Evolutionary conservation across 1,140 invertebrate genomes (phyloP).

Genomic region (Ips typographus): DNA sequence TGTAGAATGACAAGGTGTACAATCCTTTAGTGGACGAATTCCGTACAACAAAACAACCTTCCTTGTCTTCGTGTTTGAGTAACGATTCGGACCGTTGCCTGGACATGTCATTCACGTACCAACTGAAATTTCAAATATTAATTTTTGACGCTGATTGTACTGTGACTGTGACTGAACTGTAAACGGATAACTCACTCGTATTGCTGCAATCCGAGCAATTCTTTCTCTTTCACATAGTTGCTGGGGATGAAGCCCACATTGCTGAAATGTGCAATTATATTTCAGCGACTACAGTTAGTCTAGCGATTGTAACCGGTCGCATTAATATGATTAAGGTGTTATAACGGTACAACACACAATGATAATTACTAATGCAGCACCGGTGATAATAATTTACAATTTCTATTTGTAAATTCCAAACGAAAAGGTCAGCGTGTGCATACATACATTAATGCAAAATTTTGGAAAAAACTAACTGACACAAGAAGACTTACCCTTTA

Average conservation of each 20-base stretch:
- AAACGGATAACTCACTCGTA: conserved; percentile 74
- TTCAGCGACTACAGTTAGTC: too few species aligned
- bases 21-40: conserved; percentile 93
- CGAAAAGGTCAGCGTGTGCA: conserved; percentile 7
- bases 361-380: too few species aligned
- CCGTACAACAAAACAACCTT: conserved; percentile 94
- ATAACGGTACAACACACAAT: too few species aligned
- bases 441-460: not conserved
- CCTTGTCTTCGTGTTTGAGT: conserved; percentile 88
- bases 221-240: conserved; percentile 94
- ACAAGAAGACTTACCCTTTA: conserved; percentile 66
- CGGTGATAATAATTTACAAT: too few species aligned
- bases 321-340: too few species aligned
- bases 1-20: conserved; percentile 91
- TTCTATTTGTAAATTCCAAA: too few species aligned
- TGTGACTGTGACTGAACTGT: too few species aligned
- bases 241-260: conserved; percentile 91
- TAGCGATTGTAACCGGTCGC: too few species aligned
- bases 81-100: conserved; percentile 86
- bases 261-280: conserved; percentile 58
- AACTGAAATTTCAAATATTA: conserved; percentile 61
- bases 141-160: too few species aligned
- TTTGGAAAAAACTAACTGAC: too few species aligned
- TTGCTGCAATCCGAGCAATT: conserved; percentile 84
- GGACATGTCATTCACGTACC: conserved; percentile 95